Evolutionary conservation across 1,140 invertebrate species (phyloP).

Genomic region (Helicoverpa armigera): DNA sequence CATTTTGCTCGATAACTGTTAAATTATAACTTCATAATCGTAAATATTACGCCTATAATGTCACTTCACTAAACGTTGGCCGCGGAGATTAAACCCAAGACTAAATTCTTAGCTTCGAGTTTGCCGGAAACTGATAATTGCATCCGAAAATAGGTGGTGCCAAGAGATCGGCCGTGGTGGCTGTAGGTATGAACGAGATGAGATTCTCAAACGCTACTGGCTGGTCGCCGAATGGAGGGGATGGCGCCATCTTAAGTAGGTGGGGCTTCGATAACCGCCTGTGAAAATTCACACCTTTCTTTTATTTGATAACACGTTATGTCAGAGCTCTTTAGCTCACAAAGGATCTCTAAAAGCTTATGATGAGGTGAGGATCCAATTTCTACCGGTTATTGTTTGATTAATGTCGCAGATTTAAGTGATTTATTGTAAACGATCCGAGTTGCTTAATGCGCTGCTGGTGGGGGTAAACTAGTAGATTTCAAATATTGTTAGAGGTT

Average conservation of each 20-base stretch:
- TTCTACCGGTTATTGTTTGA: conserved; percentile 77
- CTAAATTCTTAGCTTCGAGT: conserved; percentile 61
- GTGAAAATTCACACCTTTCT: conserved; percentile 86
- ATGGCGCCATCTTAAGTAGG: conserved; percentile 83
- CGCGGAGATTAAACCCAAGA: conserved; percentile 50
- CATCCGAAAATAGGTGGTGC: conserved; percentile 84
- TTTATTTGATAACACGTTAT: conserved; percentile 85
- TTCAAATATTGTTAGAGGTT: not conserved
- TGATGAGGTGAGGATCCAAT: conserved; percentile 79
- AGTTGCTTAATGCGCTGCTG: conserved; percentile 51
- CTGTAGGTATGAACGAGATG: conserved; percentile 77
- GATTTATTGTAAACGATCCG: conserved; percentile 66
- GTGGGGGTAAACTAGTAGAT: conserved; percentile 31
- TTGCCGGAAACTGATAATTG: conserved; percentile 77
- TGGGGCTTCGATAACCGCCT: conserved; percentile 77
- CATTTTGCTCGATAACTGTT: conserved; percentile 59
- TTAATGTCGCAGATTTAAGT: conserved; percentile 78
- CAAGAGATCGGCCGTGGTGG: conserved; percentile 59
- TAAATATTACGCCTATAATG: conserved; percentile 10
- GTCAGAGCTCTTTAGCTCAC: conserved; percentile 82
- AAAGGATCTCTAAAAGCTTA: conserved; percentile 84
- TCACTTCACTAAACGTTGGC: conserved; percentile 26
- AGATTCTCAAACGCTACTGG: conserved; percentile 79
- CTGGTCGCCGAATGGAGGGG: conserved; percentile 71
- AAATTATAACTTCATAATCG: conserved; percentile 47